Percentiles rank a stretch among this genome's conserved stretches.
phyloP scores from a whole-genome alignment of 2,888 invertebrate genomes.

The Troglohyphantes excavatus region DNA sequence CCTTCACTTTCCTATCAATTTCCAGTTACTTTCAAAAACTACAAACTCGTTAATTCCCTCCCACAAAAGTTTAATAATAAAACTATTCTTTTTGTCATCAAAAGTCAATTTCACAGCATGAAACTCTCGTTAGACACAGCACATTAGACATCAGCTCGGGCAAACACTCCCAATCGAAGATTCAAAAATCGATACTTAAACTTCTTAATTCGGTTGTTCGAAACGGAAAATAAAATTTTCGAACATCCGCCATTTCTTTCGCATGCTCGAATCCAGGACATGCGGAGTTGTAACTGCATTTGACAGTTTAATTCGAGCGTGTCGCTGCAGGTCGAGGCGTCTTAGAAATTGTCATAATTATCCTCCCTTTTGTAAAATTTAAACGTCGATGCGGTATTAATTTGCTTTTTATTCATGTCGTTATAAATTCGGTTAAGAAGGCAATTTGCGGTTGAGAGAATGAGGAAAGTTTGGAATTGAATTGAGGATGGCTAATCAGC shows the following conservation, averaged over 20 bases:
- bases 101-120: too few relatives aligned
- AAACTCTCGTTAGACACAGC: background rate
- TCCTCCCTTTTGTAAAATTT: background rate
- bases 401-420: background rate
- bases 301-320: slow-evolving; percentile 47
- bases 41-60: too few relatives aligned
- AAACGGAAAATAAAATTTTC: slow-evolving; percentile 4
- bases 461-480: background rate
- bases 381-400: background rate
- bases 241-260: background rate
- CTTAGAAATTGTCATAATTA: slow-evolving; percentile 10
- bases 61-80: too few relatives aligned
- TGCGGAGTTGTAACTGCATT: background rate
- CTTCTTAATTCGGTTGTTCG: background rate
- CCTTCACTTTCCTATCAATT: too few relatives aligned
- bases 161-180: background rate
- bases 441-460: background rate
- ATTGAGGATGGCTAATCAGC: background rate
- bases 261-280: background rate
- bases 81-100: too few relatives aligned
- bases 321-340: background rate
- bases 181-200: background rate
- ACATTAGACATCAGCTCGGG: background rate
- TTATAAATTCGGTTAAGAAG: background rate
- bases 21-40: too few relatives aligned